Conservation (phyloP, 2,113 vertebrate species). For the Phaethornis superciliosus region DNA sequence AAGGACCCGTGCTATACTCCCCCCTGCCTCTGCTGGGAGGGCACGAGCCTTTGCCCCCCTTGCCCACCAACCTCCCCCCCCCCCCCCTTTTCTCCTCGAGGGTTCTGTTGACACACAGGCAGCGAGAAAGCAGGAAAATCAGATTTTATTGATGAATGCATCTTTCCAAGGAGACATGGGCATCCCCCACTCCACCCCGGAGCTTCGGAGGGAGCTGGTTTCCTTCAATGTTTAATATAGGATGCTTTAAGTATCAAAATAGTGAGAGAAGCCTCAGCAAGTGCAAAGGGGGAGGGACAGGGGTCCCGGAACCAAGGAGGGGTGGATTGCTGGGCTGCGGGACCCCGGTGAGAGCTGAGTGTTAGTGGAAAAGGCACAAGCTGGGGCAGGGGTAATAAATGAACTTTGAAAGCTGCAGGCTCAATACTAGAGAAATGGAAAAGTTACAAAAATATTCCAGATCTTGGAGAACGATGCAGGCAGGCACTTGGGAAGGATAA, state of each 20-base stretch:
- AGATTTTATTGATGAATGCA: neutral
- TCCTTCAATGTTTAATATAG: slow-evolving; percentile 24
- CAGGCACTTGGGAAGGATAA: slow-evolving; percentile 58
- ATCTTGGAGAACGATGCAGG: slow-evolving; percentile 45
- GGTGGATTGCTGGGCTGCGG: neutral
- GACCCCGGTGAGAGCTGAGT: neutral
- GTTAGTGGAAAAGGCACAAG: neutral
- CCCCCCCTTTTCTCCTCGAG: neutral
- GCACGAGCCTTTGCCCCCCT: neutral
- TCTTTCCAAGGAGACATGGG: neutral
- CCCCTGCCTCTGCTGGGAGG: neutral
- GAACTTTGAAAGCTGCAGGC: slow-evolving; percentile 19
- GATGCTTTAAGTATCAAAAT: slow-evolving; percentile 68
- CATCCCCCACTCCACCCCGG: neutral
- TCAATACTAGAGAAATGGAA: slow-evolving; percentile 34
- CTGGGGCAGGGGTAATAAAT: neutral
- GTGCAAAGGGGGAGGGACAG: neutral
- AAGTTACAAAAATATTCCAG: slow-evolving; percentile 61
- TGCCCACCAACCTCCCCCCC: neutral
- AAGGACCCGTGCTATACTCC: neutral
- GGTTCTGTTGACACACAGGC: neutral
- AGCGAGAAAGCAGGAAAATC: slow-evolving; percentile 24
- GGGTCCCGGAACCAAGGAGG: neutral
- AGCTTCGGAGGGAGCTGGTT: neutral
- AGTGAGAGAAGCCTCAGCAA: slow-evolving; percentile 57